Evolutionary conservation across 64 coral and sea anemone species (phyloP).

Genomic region (Stylophora pistillata): DNA sequence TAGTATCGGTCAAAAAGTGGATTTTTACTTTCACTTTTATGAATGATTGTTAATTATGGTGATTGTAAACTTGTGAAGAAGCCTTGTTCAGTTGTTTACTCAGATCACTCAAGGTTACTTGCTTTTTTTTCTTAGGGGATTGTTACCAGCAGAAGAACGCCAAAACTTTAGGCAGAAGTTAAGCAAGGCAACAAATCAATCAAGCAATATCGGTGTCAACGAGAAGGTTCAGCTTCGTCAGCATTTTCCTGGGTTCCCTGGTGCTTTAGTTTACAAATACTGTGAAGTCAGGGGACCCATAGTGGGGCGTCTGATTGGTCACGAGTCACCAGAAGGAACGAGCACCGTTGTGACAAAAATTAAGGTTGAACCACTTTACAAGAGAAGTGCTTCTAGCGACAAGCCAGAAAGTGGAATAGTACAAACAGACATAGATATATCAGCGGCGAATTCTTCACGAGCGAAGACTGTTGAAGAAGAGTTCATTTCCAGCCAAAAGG

Average conservation of each 20-base stretch:
- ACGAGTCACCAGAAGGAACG: conserved; percentile 78
- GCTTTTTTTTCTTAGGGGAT: conserved; percentile 60
- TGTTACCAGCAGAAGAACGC: conserved; percentile 87
- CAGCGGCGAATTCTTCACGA: neutral
- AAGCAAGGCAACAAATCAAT: conserved; percentile 73
- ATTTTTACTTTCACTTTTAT: no score
- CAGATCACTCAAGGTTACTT: neutral
- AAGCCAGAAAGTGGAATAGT: neutral
- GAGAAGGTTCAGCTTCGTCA: conserved; percentile 81
- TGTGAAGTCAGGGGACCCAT: conserved; percentile 74
- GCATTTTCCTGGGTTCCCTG: conserved; percentile 91
- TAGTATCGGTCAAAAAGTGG: no score
- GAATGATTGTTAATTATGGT: no score
- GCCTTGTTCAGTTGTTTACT: neutral
- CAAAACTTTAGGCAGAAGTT: conserved; percentile 89
- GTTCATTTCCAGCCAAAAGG: conserved; percentile 9
- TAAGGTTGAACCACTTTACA: conserved; percentile 58
- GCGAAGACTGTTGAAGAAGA: conserved; percentile 16
- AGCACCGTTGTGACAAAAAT: conserved; percentile 67
- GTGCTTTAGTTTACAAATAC: conserved; percentile 78
- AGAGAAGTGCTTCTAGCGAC: neutral
- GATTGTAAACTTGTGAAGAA: no score
- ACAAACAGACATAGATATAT: neutral
- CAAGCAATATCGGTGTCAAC: conserved; percentile 64
- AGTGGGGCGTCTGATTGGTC: conserved; percentile 71